Percentiles rank a stretch among this genome's conserved stretches.
Conservation (phyloP, 2,888 invertebrate species). For the Dryocosmus kuriphilus region DNA sequence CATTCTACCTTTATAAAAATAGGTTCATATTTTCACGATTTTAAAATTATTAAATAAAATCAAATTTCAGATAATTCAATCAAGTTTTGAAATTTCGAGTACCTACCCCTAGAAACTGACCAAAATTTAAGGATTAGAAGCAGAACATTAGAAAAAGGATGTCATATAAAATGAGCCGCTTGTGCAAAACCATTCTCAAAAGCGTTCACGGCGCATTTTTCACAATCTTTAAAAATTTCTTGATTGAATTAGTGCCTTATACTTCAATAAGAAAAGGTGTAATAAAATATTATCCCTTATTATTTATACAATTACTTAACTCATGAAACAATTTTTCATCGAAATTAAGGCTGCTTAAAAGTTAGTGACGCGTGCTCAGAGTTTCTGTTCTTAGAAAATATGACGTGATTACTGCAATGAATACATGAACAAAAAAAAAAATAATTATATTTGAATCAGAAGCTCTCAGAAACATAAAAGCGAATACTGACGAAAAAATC, state of each 20-base stretch:
- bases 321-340: neutral
- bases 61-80: conserved; percentile 25
- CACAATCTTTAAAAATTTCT: neutral
- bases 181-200: neutral
- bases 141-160: neutral
- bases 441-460: conserved; percentile 2
- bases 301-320: neutral
- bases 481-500: conserved; percentile 9
- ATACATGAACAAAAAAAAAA: conserved; percentile 6
- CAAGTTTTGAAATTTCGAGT: neutral
- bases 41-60: neutral
- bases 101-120: neutral
- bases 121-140: neutral
- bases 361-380: conserved; percentile 35
- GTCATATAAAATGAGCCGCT: neutral
- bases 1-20: too few relatives aligned
- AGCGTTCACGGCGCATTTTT: neutral
- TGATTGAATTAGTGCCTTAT: conserved; percentile 27
- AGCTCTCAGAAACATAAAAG: conserved; percentile 20
- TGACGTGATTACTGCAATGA: conserved; percentile 6
- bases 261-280: conserved; percentile 17
- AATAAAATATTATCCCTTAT: neutral
- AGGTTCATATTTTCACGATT: too few relatives aligned
- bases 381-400: conserved; percentile 28
- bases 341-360: conserved; percentile 4